A percentile compares a stretch with the other conserved stretches of the same genome.
Evolutionary conservation across 1,140 invertebrate species (phyloP).

Genomic region (Temnothorax longispinosus): DNA sequence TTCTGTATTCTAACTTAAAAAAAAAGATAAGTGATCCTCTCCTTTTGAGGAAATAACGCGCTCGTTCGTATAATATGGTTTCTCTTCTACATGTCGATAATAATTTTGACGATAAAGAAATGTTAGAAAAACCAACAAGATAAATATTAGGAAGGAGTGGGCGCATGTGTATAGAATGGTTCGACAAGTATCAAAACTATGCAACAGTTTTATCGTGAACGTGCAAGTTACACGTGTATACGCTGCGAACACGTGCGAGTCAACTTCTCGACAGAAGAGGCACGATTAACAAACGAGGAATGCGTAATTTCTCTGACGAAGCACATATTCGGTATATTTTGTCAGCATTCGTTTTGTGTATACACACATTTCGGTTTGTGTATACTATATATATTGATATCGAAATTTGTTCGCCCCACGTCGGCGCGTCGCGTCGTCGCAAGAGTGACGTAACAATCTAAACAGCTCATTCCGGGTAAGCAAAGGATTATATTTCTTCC

Average conservation of each 20-base stretch:
- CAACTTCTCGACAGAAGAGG: slow-evolving; percentile 21
- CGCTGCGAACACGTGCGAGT: background rate
- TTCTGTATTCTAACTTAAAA: background rate
- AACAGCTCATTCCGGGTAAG: slow-evolving; percentile 18
- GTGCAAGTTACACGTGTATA: background rate
- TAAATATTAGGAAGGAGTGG: background rate
- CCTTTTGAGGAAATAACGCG: background rate
- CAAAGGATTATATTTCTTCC: background rate
- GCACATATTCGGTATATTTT: background rate
- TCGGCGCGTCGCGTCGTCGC: background rate
- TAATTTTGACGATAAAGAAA: background rate
- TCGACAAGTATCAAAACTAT: background rate
- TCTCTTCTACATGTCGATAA: background rate
- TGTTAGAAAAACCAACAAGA: background rate
- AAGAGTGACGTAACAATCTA: background rate
- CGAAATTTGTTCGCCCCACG: slow-evolving; percentile 7
- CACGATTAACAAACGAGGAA: slow-evolving; percentile 54
- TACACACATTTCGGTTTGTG: background rate
- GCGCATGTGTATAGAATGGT: background rate
- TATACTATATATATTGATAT: background rate
- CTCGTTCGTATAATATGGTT: background rate
- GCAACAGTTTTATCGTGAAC: background rate
- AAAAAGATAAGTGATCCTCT: background rate
- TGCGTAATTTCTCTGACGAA: background rate
- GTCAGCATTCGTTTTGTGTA: background rate